A percentile compares a stretch with the other conserved stretches of the same genome.
phyloP scores from a whole-genome alignment of 2,113 vertebrate species.

The Picathartes gymnocephalus region DNA sequence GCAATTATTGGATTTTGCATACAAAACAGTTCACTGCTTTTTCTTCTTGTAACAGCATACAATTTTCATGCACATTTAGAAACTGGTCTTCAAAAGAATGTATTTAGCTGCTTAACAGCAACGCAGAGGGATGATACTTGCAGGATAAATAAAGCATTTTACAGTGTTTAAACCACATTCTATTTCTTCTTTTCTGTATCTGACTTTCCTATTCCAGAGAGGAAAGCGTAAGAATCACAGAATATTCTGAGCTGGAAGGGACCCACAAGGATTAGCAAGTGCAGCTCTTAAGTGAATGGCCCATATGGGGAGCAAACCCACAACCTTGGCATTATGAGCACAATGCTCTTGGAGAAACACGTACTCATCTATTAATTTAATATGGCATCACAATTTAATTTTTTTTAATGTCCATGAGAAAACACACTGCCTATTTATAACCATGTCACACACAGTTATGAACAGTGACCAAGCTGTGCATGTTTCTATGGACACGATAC shows the following conservation, averaged over 20 bases:
- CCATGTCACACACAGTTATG: rapidly evolving
- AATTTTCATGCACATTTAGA: neutral
- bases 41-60: neutral
- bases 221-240: neutral
- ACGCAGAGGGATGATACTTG: neutral
- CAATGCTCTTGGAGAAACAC: neutral
- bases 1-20: neutral
- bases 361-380: neutral
- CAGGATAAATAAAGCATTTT: neutral
- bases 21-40: neutral
- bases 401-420: neutral
- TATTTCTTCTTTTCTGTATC: neutral
- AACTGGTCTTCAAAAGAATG: neutral
- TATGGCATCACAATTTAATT: neutral
- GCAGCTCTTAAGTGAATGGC: neutral
- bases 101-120: neutral
- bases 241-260: neutral
- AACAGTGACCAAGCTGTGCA: neutral
- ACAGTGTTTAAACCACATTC: neutral
- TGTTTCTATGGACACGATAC: neutral
- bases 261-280: neutral
- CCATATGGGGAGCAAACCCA: neutral
- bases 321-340: neutral
- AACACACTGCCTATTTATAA: neutral
- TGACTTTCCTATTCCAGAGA: neutral